Base-by-base conservation (phyloP, 2,888 invertebrate species). In the Phlogophora meticulosa region DNA sequence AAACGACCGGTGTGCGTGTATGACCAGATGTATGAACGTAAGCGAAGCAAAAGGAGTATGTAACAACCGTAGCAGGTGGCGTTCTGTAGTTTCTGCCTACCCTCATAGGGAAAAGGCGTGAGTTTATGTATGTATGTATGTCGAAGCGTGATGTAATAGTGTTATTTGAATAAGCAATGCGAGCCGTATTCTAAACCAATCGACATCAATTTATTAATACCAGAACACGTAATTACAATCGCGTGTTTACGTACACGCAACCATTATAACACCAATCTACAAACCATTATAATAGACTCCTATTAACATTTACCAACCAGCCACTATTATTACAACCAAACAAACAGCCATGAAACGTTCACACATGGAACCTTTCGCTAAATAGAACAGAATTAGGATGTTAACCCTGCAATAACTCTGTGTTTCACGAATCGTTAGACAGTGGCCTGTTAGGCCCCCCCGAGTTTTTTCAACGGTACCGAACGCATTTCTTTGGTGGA, bases 301-400 rank as follows among this genome's bases (percentile, higher is more conserved):
- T 52, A 79, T 79, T 52, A 53, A 42, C 28, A 60, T 75, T 66
- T 32, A 38, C 22, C 36, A 57, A 56, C 42, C 4, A 43, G 49
- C 42, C 13, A 20, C 59, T 49, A 71, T 65, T 70, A 62, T 67
- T 52, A 79, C 65, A 64, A 56, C 34, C 48, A 77, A 80, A 68
- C 69, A 74, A 77, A 72, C 60, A 70, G 45, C 42, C 51, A 80
- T 66, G 60, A 17, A 36, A 68, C 51, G 49, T 46, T 56, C 84
- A 64, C 78, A 70, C 76, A 80, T 81, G 78, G 49, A 65, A 57
- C 67, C 73, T 88, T 87, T 83, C 86, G 75, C 76, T 85, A 83
- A 80, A 89, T 89, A 83, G 78, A 85, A 76, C 81, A 73, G 82
- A 80, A 86, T 88, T 85, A 82, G 80, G 82, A 83, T 79, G 81